Percentiles rank a stretch among this genome's conserved stretches.
These are phyloP conservation scores for Glaucomys volans DNA, from an alignment of 2,113 vertebrate species.

Conservation along the genomic window DNA sequence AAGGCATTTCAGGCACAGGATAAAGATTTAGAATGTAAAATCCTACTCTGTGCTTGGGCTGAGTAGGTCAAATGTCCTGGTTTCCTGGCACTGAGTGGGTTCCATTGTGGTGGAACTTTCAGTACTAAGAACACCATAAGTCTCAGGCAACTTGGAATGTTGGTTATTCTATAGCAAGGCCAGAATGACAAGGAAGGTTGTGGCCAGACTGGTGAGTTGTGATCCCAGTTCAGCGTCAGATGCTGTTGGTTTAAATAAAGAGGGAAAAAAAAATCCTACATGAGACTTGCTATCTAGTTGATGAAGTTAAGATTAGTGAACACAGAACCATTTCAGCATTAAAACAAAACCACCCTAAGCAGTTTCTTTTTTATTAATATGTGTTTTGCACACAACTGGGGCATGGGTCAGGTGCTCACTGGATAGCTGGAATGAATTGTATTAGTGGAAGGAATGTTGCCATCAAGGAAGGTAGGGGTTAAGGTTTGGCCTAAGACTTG, in stretches of 20 bases:
- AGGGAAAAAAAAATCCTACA: not conserved
- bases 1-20: not conserved
- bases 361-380: not conserved
- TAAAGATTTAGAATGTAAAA: not conserved
- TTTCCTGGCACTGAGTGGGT: not conserved
- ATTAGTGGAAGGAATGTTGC: not conserved
- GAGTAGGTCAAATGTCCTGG: not conserved
- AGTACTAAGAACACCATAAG: not conserved
- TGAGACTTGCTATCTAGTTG: not conserved
- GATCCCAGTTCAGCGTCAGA: not conserved
- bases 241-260: not conserved
- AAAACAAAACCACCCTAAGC: fast-evolving
- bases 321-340: not conserved
- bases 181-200: not conserved
- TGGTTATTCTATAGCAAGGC: not conserved
- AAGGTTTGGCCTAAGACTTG: no score
- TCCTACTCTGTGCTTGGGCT: not conserved
- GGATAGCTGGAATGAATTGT: not conserved
- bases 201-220: not conserved
- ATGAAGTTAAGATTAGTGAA: not conserved
- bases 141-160: not conserved
- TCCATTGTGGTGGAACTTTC: not conserved
- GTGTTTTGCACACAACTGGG: not conserved
- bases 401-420: not conserved
- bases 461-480: not conserved